Evolutionary conservation across 2,888 invertebrate genomes (phyloP).

Genomic region (Gari tellinella): DNA sequence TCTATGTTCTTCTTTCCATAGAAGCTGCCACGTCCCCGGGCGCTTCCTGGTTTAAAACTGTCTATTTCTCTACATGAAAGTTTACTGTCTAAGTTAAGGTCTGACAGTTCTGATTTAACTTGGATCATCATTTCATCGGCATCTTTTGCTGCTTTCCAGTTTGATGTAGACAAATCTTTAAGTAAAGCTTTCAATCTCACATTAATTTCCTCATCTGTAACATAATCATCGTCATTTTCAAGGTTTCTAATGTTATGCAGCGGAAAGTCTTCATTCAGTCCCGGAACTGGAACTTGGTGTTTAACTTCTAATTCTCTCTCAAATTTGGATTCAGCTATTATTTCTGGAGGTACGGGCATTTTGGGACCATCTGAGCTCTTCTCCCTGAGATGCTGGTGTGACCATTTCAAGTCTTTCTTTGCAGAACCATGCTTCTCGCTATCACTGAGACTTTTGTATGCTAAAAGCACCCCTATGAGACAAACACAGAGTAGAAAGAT

Average conservation of each 20-base stretch:
- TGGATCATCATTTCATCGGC: slow-evolving; percentile 75
- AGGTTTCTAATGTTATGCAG: slow-evolving; percentile 27
- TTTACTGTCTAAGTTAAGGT: slow-evolving; percentile 67
- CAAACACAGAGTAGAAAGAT: slow-evolving; percentile 41
- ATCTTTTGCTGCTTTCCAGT: slow-evolving; percentile 72
- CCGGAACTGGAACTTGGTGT: slow-evolving; percentile 2
- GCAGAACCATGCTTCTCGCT: slow-evolving; percentile 16
- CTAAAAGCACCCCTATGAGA: slow-evolving; percentile 47
- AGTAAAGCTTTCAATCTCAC: slow-evolving; percentile 51
- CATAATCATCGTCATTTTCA: slow-evolving; percentile 53
- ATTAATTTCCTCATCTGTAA: slow-evolving; percentile 49
- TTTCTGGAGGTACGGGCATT: slow-evolving; percentile 13
- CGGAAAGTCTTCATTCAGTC: slow-evolving; percentile 1
- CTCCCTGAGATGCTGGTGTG: slow-evolving; percentile 9
- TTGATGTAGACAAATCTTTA: slow-evolving; percentile 62
- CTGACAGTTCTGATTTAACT: slow-evolving; percentile 67
- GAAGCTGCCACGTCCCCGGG: slow-evolving; percentile 45
- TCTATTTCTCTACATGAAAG: slow-evolving; percentile 76
- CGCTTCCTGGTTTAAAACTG: slow-evolving; percentile 54
- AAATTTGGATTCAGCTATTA: not conserved
- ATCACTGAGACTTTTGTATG: slow-evolving; percentile 38
- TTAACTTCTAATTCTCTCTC: not conserved
- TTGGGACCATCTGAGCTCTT: slow-evolving; percentile 24
- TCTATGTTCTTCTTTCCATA: slow-evolving; percentile 72
- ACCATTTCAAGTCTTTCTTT: slow-evolving; percentile 1